Percentiles rank a stretch among this genome's conserved stretches.
These are phyloP conservation scores for Platysternon megacephalum DNA, from an alignment of 2,113 vertebrate species.

Conservation along the genomic window DNA sequence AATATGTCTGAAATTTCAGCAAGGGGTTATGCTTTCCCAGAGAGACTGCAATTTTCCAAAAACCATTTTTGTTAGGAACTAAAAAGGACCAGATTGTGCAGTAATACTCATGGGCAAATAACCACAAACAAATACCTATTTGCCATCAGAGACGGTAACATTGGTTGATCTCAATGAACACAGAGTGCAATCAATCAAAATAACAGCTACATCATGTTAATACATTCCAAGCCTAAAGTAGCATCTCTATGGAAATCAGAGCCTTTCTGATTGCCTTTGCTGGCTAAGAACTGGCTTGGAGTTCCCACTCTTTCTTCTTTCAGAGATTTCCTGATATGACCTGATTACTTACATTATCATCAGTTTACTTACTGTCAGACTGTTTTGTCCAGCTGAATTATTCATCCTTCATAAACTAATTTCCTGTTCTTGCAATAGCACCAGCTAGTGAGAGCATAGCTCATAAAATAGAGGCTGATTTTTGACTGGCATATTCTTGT, in stretches of 20 bases:
- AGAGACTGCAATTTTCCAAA: background rate
- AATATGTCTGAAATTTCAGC: background rate
- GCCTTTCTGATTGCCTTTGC: background rate
- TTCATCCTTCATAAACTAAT: conserved; percentile 34
- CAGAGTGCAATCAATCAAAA: conserved; percentile 35
- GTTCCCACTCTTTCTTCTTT: conserved; percentile 44
- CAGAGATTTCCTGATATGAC: conserved; percentile 52
- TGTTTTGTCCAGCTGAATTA: conserved; percentile 41
- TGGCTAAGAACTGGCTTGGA: background rate
- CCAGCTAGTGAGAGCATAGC: background rate
- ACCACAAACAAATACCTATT: background rate
- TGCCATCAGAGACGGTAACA: background rate
- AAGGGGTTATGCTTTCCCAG: background rate
- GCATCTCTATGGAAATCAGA: background rate
- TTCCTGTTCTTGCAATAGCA: background rate
- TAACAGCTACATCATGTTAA: background rate
- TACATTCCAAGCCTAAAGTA: background rate
- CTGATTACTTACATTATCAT: conserved; percentile 52
- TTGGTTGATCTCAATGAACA: conserved; percentile 24
- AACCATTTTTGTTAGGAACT: background rate
- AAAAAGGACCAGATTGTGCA: background rate
- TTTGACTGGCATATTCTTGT: background rate
- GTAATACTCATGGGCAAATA: background rate
- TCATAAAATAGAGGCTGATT: background rate
- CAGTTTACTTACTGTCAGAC: conserved; percentile 65